These are phyloP conservation scores for Mya arenaria DNA, from an alignment of 1,140 invertebrate genomes.

Conservation along the genomic window DNA sequence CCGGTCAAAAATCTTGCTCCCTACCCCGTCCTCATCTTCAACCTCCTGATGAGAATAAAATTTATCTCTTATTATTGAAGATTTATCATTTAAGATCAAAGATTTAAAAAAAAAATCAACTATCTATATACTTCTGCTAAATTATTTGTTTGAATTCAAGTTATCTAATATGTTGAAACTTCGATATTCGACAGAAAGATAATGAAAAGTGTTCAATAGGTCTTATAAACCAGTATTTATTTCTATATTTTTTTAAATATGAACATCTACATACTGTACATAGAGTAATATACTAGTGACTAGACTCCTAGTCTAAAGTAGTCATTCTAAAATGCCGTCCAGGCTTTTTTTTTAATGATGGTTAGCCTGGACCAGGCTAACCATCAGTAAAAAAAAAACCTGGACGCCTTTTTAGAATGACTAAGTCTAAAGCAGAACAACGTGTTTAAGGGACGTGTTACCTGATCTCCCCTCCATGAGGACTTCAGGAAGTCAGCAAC, in stretches of 20 bases:
- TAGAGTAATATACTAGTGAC: too few relatives aligned
- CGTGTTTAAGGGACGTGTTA: neutral
- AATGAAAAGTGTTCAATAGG: neutral
- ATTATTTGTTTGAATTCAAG: neutral
- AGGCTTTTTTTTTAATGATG: too few relatives aligned
- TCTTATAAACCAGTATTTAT: neutral
- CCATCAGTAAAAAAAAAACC: too few relatives aligned
- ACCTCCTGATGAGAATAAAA: conserved; percentile 4
- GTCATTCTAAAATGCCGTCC: too few relatives aligned
- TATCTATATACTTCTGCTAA: neutral
- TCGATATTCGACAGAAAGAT: neutral
- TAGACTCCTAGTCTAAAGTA: too few relatives aligned
- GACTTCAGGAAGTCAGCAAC: conserved; percentile 19
- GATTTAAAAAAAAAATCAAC: neutral
- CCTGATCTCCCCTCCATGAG: conserved; percentile 47
- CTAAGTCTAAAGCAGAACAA: neutral
- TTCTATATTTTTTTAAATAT: too few relatives aligned
- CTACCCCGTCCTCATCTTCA: conserved; percentile 39
- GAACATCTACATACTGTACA: too few relatives aligned
- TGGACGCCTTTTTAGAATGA: too few relatives aligned
- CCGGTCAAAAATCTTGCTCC: conserved; percentile 12
- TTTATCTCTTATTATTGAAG: neutral
- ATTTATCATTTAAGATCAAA: neutral
- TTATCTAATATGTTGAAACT: neutral
- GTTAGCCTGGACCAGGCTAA: too few relatives aligned